Evolutionary conservation across 1,140 invertebrate species (phyloP), one percentile per base, ranked within the genome.

Genomic region (Pristionchus pacificus): DNA sequence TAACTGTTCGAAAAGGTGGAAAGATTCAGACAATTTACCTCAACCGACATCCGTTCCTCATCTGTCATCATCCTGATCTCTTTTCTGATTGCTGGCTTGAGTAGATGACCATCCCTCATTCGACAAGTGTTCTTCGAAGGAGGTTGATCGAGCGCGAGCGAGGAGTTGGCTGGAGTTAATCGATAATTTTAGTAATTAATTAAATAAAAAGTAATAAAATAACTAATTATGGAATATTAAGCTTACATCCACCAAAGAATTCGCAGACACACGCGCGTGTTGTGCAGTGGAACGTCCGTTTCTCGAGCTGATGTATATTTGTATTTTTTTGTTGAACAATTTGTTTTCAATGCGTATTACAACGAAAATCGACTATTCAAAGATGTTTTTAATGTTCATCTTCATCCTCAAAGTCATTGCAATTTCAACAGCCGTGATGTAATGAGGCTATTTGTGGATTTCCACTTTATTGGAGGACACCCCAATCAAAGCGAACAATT

Each of bases 1-100:
- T n/a, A n/a, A n/a, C n/a, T n/a, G n/a, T n/a, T n/a, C n/a, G n/a
- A 10, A 49, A 49, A 49, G 6, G 38, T 49, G 6, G 19, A 10
- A 49, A 10, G 6, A 49, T 49, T 49, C 38, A 49, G 38, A 49
- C 6, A 49, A 49, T 10, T 49, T 49, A 69, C 67, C 60, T 84
- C 80, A 67, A 78, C 81, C 2, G 63, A 63, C 0, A 64, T 49
- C 62, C 79, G 65, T 62, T 85, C 80, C 1, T 77, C 62, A n/a
- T 78, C 76, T 0, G 71, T 80, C 33, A 84, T 38, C 71, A 74
- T 78, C 15, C 82, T 66, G 70, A 83, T 82, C 69, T 85, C 84
- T 63, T 83, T 83, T n/a, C 82, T n/a, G 2, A 68, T 49, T 30
- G 73, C 72, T 29, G 57, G 69, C 60, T 57, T 28, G 2, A 67